phyloP scores from a whole-genome alignment of 2,113 vertebrate genomes.

The Charina bottae region DNA sequence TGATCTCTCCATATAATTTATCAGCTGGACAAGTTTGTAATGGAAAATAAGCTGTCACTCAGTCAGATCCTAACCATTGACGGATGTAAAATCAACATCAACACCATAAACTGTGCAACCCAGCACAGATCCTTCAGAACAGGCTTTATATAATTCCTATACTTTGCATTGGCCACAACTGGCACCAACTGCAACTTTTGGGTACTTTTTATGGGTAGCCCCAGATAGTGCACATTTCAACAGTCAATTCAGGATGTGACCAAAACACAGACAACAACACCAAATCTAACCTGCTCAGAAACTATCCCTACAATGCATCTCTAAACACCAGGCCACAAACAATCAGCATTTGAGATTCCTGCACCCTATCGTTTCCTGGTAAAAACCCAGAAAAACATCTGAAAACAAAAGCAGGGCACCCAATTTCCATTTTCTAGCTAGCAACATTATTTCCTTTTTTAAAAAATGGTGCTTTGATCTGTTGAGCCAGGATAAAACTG shows the following conservation, averaged over 20 bases:
- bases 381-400: background rate
- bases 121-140: background rate
- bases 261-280: background rate
- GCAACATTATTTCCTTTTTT: fast-evolving
- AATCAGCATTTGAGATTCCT: background rate
- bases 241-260: background rate
- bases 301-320: background rate
- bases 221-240: background rate
- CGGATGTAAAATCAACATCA: background rate
- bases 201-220: background rate
- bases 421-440: background rate
- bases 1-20: background rate
- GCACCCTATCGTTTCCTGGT: background rate
- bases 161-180: background rate
- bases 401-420: background rate
- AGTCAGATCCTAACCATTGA: background rate
- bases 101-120: background rate
- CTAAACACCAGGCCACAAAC: background rate
- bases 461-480: background rate
- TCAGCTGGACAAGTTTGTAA: background rate
- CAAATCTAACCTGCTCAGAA: background rate
- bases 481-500: background rate
- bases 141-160: background rate
- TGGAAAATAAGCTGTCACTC: background rate
- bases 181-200: background rate